Base-by-base conservation (phyloP, 2,888 invertebrate species). In the Polyploca ridens region DNA sequence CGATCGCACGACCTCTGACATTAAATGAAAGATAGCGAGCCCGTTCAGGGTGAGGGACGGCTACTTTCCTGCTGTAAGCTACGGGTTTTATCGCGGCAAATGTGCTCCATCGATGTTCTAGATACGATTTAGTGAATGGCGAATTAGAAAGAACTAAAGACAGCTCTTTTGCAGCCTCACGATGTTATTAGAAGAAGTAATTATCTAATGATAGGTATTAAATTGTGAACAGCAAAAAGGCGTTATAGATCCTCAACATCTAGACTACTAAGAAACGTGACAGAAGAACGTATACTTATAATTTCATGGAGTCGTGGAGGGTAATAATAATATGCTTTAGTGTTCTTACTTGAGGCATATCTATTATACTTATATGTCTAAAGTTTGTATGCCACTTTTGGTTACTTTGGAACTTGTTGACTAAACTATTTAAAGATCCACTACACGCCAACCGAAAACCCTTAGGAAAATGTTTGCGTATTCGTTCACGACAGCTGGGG, bases 1-100 rank as follows among this genome's bases (percentile, higher is more conserved):
- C 90, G 92, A 92, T 91, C 91, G 90, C 71, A 63, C 81, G 88
- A 91, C 91, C 92, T 78, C 90, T 91, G 91, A 88, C 90, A 91
- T 91, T 91, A 85, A 84, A 83, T 82, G 85, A 86, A 81, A 88
- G 85, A 88, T 85, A 83, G 80, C 75, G 54, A 54, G 70, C 75
- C 74, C 71, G 80, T 83, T 83, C 83, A 77, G 78, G 78, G 80
- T 78, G 81, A 86, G 84, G 83, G 83, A 81, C 83, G 79, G 64
- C 69, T 64, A 66, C 69, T 68, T 63, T 69, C 63, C 72, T 72
- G 68, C 63, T 71, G 59, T 69, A 67, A 54, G 19, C 54, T 54
- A 54, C 16, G 54, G 54, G 54, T 54, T 54, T 54, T 41, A 61
- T 61, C 38, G 16, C 38, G 27, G 61, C 38, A 19, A 54, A 54